These are phyloP conservation scores for Perdix hodgsoniae DNA, from an alignment of 2,797 vertebrate species.

Conservation along the genomic window DNA sequence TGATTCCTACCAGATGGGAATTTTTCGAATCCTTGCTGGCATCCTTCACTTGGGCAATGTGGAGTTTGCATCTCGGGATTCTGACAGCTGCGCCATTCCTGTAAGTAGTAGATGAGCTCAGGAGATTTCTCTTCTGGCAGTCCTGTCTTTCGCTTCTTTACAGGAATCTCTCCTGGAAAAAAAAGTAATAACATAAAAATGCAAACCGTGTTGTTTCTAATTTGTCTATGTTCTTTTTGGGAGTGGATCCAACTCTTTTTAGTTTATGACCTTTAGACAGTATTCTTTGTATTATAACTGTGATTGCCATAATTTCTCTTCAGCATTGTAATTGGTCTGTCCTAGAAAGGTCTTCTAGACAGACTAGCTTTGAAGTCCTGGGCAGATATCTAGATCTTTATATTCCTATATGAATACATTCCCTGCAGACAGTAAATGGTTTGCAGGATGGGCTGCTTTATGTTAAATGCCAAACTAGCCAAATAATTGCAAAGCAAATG, in stretches of 20 bases:
- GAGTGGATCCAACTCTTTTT: neutral
- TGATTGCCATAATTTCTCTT: neutral
- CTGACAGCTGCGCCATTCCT: constrained; percentile 93
- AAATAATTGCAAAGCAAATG: constrained; percentile 1
- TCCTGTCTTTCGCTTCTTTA: constrained; percentile 7
- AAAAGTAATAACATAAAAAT: neutral
- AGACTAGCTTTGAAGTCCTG: constrained; percentile 21
- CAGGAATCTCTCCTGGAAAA: neutral
- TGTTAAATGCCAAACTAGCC: neutral
- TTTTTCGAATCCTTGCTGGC: constrained; percentile 94
- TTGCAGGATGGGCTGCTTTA: neutral
- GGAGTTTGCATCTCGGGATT: constrained; percentile 90
- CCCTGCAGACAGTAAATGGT: neutral
- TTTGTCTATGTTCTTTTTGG: neutral
- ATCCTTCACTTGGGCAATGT: constrained; percentile 98
- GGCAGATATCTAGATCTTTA: neutral
- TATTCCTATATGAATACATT: neutral
- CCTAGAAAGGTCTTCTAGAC: neutral
- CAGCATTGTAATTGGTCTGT: neutral
- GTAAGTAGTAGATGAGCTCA: constrained; percentile 80
- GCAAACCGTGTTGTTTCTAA: neutral
- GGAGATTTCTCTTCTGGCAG: neutral
- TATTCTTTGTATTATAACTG: neutral
- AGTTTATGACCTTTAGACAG: neutral
- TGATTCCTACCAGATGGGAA: constrained; percentile 94